Evolutionary conservation across 2,888 invertebrate species (phyloP).

Genomic region (Parasteatoda lunata): DNA sequence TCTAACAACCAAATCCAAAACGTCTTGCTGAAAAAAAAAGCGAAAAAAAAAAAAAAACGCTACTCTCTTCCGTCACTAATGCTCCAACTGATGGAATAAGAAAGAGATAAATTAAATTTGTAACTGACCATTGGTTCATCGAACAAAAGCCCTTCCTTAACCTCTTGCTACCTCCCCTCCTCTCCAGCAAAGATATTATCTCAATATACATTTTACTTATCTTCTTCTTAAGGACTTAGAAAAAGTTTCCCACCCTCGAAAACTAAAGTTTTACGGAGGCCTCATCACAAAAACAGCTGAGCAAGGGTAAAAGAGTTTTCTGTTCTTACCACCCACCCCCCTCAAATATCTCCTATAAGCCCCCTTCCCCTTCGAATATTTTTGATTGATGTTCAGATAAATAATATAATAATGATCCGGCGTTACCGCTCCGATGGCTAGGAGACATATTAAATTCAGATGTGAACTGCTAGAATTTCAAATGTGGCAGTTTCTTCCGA

Average conservation of each 20-base stretch:
- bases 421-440: conserved; percentile 57
- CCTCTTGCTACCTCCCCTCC: background rate
- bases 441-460: conserved; percentile 69
- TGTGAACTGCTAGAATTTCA: conserved; percentile 68
- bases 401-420: conserved; percentile 69
- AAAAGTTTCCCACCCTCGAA: conserved; percentile 25
- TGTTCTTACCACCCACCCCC: background rate
- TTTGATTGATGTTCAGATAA: conserved; percentile 69
- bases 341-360: background rate
- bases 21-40: background rate
- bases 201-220: conserved; percentile 56
- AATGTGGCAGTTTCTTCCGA: conserved; percentile 61
- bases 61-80: background rate
- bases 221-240: conserved; percentile 53
- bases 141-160: conserved; percentile 23
- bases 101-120: conserved; percentile 23
- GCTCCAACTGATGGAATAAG: background rate
- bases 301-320: conserved; percentile 62
- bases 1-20: too few relatives aligned
- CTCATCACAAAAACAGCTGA: conserved; percentile 67
- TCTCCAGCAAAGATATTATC: conserved; percentile 32
- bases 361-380: conserved; percentile 43
- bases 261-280: conserved; percentile 25
- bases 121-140: conserved; percentile 39
- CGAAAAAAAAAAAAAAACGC: background rate